Conservation (phyloP, 1,140 invertebrate species). For the Asobara japonica region DNA sequence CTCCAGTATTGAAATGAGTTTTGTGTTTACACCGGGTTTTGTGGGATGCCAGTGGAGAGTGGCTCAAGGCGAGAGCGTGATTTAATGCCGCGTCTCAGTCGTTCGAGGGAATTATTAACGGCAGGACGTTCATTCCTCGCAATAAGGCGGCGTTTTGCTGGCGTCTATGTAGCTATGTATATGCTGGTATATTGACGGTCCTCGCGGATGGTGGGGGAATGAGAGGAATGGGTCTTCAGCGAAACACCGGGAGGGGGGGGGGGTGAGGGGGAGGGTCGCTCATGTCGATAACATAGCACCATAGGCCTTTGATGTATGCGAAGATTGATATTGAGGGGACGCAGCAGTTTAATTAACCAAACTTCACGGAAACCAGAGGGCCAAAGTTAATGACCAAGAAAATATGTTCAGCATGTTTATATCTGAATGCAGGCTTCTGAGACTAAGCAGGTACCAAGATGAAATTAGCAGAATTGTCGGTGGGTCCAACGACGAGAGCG, state of each 20-base stretch:
- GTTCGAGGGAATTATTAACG: conserved; percentile 34
- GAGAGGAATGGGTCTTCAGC: background rate
- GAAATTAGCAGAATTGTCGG: no score
- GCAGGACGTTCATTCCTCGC: conserved; percentile 30
- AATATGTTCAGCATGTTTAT: no score
- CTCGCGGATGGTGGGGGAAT: background rate
- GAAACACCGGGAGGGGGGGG: background rate
- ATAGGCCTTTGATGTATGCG: no score
- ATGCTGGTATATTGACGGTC: background rate
- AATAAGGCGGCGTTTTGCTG: background rate
- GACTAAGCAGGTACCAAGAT: no score
- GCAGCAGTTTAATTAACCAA: no score
- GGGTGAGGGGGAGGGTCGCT: background rate
- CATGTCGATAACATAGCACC: background rate
- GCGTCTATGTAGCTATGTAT: background rate
- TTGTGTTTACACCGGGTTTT: background rate
- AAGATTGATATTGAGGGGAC: no score
- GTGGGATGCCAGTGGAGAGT: conserved; percentile 23
- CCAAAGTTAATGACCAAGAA: no score
- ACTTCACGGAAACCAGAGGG: no score
- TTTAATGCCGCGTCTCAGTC: conserved; percentile 33
- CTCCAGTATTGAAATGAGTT: background rate
- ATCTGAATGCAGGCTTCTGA: no score
- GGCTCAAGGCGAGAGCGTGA: conserved; percentile 39
- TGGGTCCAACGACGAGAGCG: no score